Base-by-base conservation (phyloP, 2,888 invertebrate genomes). In the Anagyrus pseudococci region DNA sequence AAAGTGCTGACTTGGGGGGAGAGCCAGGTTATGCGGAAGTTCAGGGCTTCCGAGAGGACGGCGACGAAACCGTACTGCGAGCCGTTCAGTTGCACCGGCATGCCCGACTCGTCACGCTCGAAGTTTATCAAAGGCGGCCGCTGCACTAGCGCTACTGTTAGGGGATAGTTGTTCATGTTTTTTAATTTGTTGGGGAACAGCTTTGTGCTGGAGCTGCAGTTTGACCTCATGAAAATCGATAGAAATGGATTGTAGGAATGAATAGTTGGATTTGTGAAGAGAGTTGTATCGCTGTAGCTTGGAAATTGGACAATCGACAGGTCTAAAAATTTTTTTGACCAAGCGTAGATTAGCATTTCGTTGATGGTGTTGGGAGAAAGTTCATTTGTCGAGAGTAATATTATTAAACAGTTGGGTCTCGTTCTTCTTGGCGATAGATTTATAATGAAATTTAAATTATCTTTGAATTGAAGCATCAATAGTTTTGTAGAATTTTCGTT, bases 231-330 rank as follows among this genome's bases (percentile, higher is more conserved):
- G n/a, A n/a, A n/a, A n/a, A n/a, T n/a, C n/a, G n/a, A n/a, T n/a
- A n/a, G n/a, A 10, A 58, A 58, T 1, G 58, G 58, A 43, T 58
- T 58, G 13, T 49, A 58, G 3, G 3, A 25, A 15, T 43, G 8
- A 2, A 50, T 1, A 19, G 25, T 29, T 2, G 43, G 1, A n/a
- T 37, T n/a, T n/a, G n/a, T n/a, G n/a, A n/a, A n/a, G n/a, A n/a
- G n/a, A n/a, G n/a, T n/a, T 26, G 8, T 17, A 1, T 1, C 6
- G 37, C 8, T 4, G 3, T 17, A 8, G 6, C 10, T 22, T 13
- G 22, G 10, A 41, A 10, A 43, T 22, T 58, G 49, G 13, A 22
- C n/a, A 6, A 58, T 58, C 4, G 47, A 37, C 7, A 58, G 10
- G 17, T 58, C 58, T n/a, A 58, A 15, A 43, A 43, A 58, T 26